A percentile compares a stretch with the other conserved stretches of the same genome.
Evolutionary conservation across 2,113 vertebrate species (phyloP).

Genomic region (Cephalopholis sonnerati): DNA sequence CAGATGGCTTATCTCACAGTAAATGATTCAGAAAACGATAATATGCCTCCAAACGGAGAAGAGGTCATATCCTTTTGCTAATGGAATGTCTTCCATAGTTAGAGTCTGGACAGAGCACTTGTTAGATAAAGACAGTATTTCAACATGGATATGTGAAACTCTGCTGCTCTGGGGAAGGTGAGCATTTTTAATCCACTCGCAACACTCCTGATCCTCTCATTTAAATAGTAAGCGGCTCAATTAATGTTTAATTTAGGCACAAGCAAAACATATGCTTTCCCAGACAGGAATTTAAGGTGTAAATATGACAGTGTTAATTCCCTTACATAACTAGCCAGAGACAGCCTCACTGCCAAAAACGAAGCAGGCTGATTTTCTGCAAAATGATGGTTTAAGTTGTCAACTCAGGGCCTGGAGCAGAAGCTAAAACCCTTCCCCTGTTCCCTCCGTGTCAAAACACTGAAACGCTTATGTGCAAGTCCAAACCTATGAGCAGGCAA

Average conservation of each 20-base stretch:
- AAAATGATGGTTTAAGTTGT: conserved; percentile 59
- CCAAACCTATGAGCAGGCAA: conserved; percentile 41
- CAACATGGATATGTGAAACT: background rate
- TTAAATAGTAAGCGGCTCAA: conserved; percentile 48
- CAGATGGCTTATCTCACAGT: conserved; percentile 78
- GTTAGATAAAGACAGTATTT: conserved; percentile 17
- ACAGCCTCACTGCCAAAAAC: conserved; percentile 24
- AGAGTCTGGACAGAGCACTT: conserved; percentile 43
- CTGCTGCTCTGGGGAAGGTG: conserved; percentile 17
- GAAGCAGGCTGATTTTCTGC: conserved; percentile 17
- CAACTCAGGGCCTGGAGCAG: conserved; percentile 53
- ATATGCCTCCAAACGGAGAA: conserved; percentile 53
- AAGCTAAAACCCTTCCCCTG: conserved; percentile 45
- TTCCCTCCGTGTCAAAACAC: conserved; percentile 52
- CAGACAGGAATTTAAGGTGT: conserved; percentile 41
- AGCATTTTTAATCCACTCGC: conserved; percentile 26
- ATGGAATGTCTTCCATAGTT: conserved; percentile 59
- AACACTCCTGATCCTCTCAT: conserved; percentile 39
- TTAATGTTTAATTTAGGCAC: conserved; percentile 30
- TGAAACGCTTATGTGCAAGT: conserved; percentile 59
- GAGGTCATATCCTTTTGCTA: conserved; percentile 59
- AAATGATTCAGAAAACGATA: conserved; percentile 78
- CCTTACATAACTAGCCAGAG: conserved; percentile 46
- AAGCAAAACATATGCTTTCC: conserved; percentile 31
- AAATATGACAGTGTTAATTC: conserved; percentile 53